These are phyloP conservation scores for Brienomyrus longianalis DNA, from an alignment of 2,113 vertebrate genomes.

Conservation along the genomic window DNA sequence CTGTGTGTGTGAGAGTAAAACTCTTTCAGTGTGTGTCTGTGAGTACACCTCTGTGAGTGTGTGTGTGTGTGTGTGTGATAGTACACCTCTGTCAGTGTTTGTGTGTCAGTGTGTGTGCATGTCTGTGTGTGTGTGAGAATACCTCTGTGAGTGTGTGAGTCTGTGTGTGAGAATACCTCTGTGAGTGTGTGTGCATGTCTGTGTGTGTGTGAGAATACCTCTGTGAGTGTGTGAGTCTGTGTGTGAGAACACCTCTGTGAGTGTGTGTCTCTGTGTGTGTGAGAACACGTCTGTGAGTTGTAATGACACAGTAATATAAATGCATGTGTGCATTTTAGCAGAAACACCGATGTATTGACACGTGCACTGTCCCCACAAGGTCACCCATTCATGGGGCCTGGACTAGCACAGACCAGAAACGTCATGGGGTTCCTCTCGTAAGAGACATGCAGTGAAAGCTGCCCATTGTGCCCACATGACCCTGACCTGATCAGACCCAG, in stretches of 20 bases:
- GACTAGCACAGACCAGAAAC: background rate
- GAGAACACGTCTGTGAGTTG: background rate
- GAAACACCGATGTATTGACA: background rate
- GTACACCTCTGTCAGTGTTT: too few species aligned
- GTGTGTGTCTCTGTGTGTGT: background rate
- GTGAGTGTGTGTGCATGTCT: background rate
- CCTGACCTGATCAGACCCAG: background rate
- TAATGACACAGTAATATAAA: too few species aligned
- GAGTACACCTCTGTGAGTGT: too few species aligned
- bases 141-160: conserved; percentile 15
- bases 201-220: background rate
- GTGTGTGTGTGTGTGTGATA: too few species aligned
- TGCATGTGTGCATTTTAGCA: background rate
- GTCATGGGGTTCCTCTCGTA: background rate
- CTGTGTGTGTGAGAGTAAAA: too few species aligned
- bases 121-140: conserved; percentile 10
- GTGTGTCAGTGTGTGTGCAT: too few species aligned
- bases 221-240: conserved; percentile 21
- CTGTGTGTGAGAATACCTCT: background rate
- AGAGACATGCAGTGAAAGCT: background rate
- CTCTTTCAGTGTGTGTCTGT: too few species aligned
- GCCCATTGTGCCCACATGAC: background rate
- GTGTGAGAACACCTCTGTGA: background rate
- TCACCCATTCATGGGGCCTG: background rate
- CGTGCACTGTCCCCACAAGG: background rate